Evolutionary conservation across 2,888 invertebrate species (phyloP).

Genomic region (Lasioglossum leucozonium): DNA sequence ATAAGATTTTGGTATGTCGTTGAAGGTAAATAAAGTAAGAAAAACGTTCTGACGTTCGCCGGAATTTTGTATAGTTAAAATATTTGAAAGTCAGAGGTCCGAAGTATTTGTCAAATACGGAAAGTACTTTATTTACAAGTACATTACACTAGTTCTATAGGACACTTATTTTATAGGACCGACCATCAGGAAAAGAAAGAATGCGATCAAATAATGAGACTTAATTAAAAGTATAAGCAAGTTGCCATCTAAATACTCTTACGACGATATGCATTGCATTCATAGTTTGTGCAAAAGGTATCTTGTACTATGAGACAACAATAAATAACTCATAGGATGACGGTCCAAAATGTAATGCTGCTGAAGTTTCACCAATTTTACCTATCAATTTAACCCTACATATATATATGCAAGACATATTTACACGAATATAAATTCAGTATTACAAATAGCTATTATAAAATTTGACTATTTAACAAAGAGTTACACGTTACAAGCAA

Average conservation of each 20-base stretch:
- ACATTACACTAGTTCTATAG: slow-evolving; percentile 41
- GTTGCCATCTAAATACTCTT: slow-evolving; percentile 33
- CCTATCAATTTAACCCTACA: slow-evolving; percentile 30
- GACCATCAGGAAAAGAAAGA: slow-evolving; percentile 25
- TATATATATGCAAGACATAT: slow-evolving; percentile 49
- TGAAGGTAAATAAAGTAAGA: background rate
- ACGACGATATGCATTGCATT: slow-evolving; percentile 49
- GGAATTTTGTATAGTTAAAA: background rate
- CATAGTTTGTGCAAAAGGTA: slow-evolving; percentile 44
- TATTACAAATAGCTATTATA: slow-evolving; percentile 51
- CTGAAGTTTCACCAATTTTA: background rate
- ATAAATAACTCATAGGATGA: slow-evolving; percentile 11
- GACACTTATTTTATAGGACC: background rate
- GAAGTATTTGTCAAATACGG: slow-evolving; percentile 45
- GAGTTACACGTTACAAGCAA: slow-evolving; percentile 45
- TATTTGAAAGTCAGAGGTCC: background rate
- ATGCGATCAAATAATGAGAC: slow-evolving; percentile 10
- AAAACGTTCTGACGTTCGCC: background rate
- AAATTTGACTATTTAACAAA: slow-evolving; percentile 50
- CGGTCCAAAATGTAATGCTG: slow-evolving; percentile 2
- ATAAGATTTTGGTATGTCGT: background rate
- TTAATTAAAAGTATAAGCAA: slow-evolving; percentile 29
- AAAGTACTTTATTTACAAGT: slow-evolving; percentile 68
- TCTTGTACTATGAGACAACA: slow-evolving; percentile 9
- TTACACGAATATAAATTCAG: slow-evolving; percentile 62